phyloP scores from a whole-genome alignment of 2,888 invertebrate genomes.

The Melanargia galathea region DNA sequence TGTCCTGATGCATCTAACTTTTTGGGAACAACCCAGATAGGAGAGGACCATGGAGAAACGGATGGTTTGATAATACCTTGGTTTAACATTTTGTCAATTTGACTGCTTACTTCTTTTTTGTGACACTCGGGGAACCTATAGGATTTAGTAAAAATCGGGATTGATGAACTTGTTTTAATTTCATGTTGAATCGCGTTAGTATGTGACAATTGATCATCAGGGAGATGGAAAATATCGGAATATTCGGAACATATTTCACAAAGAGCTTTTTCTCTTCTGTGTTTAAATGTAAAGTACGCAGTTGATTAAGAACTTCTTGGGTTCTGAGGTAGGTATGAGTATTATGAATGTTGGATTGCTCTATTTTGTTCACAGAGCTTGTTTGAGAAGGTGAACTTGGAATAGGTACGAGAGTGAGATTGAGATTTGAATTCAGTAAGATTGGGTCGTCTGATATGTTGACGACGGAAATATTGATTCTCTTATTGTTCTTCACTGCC shows the following conservation, averaged over 20 bases:
- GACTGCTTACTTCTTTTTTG: conserved; percentile 37
- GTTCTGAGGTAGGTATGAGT: not conserved
- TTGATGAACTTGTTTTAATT: conserved; percentile 5
- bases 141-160: conserved; percentile 31
- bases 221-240: conserved; percentile 9
- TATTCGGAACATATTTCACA: conserved; percentile 1
- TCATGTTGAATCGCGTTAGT: conserved; percentile 6
- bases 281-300: conserved; percentile 1
- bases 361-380: too few relatives aligned
- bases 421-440: too few relatives aligned
- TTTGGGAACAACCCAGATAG: conserved; percentile 25
- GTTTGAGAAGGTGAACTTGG: too few relatives aligned
- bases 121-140: conserved; percentile 40
- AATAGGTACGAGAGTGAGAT: too few relatives aligned
- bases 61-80: conserved; percentile 40
- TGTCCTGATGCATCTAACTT: conserved; percentile 37
- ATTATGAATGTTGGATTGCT: too few relatives aligned
- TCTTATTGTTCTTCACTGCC: too few relatives aligned
- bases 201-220: not conserved
- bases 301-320: not conserved
- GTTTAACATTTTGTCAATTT: conserved; percentile 40
- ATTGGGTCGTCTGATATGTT: too few relatives aligned
- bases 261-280: not conserved
- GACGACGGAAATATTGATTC: too few relatives aligned
- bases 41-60: conserved; percentile 24